phyloP scores from a whole-genome alignment of 1,140 invertebrate species.

The Parapsyche elsis region DNA sequence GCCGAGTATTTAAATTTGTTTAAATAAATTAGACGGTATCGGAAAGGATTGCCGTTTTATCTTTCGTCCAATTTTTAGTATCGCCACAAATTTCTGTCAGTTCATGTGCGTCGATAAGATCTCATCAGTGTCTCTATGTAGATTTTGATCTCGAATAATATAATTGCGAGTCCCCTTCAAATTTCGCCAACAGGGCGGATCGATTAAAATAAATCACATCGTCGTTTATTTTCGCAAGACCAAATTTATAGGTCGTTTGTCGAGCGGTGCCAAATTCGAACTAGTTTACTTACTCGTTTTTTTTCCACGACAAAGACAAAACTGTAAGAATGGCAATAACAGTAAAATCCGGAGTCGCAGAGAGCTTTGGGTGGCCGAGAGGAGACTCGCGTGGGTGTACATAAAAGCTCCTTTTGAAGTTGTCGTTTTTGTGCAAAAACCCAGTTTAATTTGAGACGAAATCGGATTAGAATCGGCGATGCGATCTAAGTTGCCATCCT shows the following conservation, averaged over 20 bases:
- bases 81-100: no score
- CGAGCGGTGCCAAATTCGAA: neutral
- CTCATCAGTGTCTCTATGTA: neutral
- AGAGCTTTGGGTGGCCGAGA: slow-evolving; percentile 15
- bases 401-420: neutral
- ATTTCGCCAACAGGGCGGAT: neutral
- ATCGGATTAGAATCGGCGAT: neutral
- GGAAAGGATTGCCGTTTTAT: no score
- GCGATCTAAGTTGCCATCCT: neutral
- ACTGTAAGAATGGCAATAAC: slow-evolving; percentile 23
- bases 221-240: neutral
- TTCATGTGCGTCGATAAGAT: neutral
- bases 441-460: neutral
- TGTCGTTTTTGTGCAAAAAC: neutral
- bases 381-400: neutral
- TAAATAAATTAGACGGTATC: no score
- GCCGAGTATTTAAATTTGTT: no score
- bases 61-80: no score
- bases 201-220: slow-evolving; percentile 9
- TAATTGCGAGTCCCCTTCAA: neutral
- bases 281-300: neutral
- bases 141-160: neutral
- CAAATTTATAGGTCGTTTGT: slow-evolving; percentile 7
- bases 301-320: neutral
- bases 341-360: slow-evolving; percentile 15